Base-by-base conservation (phyloP, 2,797 vertebrate species). In the Bradypodion ventrale region DNA sequence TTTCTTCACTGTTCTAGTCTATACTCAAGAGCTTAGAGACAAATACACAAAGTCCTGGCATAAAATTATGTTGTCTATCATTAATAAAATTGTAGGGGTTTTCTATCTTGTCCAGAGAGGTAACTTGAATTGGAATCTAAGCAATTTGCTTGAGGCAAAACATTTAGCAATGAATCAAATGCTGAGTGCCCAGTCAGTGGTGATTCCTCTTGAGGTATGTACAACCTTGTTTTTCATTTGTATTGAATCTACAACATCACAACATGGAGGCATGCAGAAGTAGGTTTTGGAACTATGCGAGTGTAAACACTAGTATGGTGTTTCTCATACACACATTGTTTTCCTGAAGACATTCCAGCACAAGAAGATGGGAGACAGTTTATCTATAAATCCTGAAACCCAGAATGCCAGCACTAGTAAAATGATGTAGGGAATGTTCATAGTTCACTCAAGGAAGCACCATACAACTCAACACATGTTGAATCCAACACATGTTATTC, bases 131-230 rank as follows among this genome's bases (percentile, higher is more conserved):
- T 62, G 40, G 66, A 70, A 85, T 77, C 56, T 81, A 62, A 32
- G 56, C 82, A n/a, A 70, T 65, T 85, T 85, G 79, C 56, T 70
- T 56, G 15, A 60, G 65, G 84, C 73, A 72, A 81, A 82, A 44
- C 82, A 13, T 78, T 84, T 46, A 73, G 40, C 19, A 37, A 60
- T 69, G 40, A 76, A 62, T 2, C 40, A 65, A 85, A 80, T 69
- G 16, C 52, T 46, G 40, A 69, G 37, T 9, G 37, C 27, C 32
- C 25, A 60, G 3, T 65, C 37, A 19, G 27, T 74, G 40, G 29
- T 70, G 37, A 46, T 83, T 76, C 62, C 32, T 78, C 66, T 42
- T 79, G 72, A 15, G 23, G 25, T 44, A 15, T n/a, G 40, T 37
- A 62, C 19, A 60, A 70, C 16, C 32, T 23, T 7, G 25, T 23